Evolutionary conservation across 2,113 vertebrate species (phyloP).

Genomic region (Gnathonemus echidnorhynchus): DNA sequence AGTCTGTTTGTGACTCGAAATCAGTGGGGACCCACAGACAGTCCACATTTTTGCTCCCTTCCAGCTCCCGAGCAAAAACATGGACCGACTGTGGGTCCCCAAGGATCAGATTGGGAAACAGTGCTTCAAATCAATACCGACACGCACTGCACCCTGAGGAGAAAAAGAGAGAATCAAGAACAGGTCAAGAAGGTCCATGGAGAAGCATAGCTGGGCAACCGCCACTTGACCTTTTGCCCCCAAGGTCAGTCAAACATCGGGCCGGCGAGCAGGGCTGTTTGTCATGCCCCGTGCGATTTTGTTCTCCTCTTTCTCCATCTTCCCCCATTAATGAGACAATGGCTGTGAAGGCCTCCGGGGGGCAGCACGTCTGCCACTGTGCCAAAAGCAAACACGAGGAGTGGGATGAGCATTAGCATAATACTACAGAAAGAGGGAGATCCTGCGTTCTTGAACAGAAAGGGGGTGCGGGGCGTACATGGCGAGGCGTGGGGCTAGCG

Average conservation of each 20-base stretch:
- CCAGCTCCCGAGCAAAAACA: background rate
- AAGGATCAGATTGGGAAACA: background rate
- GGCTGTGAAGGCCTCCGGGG: background rate
- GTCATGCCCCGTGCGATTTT: background rate
- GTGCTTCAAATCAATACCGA: background rate
- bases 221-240: background rate
- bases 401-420: background rate
- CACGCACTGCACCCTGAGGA: background rate
- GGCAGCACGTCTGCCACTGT: background rate
- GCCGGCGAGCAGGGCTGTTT: background rate
- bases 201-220: background rate
- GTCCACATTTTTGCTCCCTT: background rate
- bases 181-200: background rate
- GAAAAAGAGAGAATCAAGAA: background rate
- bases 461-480: background rate
- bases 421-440: background rate
- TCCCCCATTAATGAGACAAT: background rate
- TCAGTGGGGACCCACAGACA: background rate
- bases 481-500: too few species aligned
- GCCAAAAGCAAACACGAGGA: background rate
- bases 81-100: too few species aligned
- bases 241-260: background rate
- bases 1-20: background rate
- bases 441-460: too few species aligned
- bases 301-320: background rate